These are phyloP conservation scores for Okamejei kenojei DNA, from an alignment of 2,797 vertebrate genomes.

Conservation along the genomic window DNA sequence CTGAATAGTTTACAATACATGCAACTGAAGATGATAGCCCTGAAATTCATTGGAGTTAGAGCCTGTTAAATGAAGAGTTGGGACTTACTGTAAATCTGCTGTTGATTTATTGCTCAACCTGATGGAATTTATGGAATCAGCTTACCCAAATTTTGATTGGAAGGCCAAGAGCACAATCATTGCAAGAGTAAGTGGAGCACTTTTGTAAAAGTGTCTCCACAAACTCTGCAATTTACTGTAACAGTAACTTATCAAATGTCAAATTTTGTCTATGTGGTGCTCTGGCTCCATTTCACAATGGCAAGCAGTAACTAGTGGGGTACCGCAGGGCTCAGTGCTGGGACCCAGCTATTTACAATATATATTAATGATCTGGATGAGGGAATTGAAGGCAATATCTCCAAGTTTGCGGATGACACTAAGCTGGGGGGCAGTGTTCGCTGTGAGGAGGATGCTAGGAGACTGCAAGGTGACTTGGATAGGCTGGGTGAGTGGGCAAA, in stretches of 20 bases:
- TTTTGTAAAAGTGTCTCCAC: background rate
- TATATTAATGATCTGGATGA: too few species aligned
- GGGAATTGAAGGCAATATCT: too few species aligned
- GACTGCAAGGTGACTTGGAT: too few species aligned
- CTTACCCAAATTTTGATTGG: background rate
- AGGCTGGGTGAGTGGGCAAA: too few species aligned
- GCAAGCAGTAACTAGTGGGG: too few species aligned
- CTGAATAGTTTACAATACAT: background rate
- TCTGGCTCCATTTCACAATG: background rate
- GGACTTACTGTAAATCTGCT: background rate
- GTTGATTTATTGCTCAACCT: background rate
- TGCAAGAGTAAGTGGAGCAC: background rate
- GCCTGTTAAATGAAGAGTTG: background rate
- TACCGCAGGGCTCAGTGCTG: too few species aligned
- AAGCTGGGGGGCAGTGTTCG: too few species aligned
- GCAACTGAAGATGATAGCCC: background rate
- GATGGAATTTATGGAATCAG: background rate
- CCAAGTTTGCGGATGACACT: too few species aligned
- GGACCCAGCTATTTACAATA: too few species aligned
- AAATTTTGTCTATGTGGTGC: background rate
- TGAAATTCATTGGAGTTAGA: background rate
- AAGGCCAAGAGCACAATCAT: background rate
- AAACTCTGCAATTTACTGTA: background rate
- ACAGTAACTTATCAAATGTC: background rate
- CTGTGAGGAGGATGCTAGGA: too few species aligned